Evolutionary conservation across 2,888 invertebrate species (phyloP), one percentile per base, ranked within the genome.

Genomic region (Xylocampa areola): DNA sequence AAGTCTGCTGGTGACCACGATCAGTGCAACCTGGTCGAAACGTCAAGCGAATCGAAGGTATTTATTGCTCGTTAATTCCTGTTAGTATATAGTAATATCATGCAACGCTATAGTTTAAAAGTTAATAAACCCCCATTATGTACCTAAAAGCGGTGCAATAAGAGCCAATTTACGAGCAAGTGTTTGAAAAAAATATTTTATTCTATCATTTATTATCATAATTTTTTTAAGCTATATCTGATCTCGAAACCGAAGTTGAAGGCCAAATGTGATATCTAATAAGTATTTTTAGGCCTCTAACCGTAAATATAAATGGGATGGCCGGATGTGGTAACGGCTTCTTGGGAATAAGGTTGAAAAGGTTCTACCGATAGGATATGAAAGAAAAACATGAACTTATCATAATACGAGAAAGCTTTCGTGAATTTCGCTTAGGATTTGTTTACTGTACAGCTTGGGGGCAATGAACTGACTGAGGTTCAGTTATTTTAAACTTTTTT

Each of bases 271-370:
- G 1, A 10, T 25, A 25, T 19, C 11, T 29, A 4, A 11, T 32
- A 64, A 52, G 30, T 47, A 33, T 52, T 66, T 39, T 51, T 10
- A 53, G 11, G 37, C 33, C 33, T 47, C 27, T 14, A 25, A 30
- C 14, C 43, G 54, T 48, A 59, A 59, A 64, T 50, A 63, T 66
- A 54, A 58, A 57, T 30, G 55, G 13, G 32, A 49, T 14, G 27
- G 11, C 43, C 53, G 59, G 53, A 59, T 51, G 44, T 39, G 32
- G 25, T 44, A 54, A 63, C 13, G 11, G 51, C 61, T 37, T 44
- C 33, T 45, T 13, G 23, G 36, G 29, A 30, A 49, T 39, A 49
- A 36, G 7, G 33, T 13, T 25, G 23, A 47, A 57, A 64, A 59
- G 45, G 43, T 50, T 50, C 36, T 19, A 16, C 25, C n/a, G 17